These are phyloP conservation scores for Regulus satrapa DNA, from an alignment of 2,113 vertebrate genomes.

Conservation along the genomic window DNA sequence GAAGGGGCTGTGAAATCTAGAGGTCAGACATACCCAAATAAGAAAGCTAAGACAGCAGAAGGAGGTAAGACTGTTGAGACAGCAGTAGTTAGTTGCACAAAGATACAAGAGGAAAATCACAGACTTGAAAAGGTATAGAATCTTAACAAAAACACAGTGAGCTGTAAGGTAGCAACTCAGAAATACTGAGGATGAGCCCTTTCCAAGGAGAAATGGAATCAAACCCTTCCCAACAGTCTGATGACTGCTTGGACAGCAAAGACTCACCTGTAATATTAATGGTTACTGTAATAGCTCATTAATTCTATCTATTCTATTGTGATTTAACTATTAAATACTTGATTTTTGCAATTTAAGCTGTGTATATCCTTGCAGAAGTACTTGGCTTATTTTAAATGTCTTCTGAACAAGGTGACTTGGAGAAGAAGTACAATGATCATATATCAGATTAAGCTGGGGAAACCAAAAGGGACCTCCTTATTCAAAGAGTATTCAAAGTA, in stretches of 20 bases:
- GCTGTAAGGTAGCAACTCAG: background rate
- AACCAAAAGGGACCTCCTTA: background rate
- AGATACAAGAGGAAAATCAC: background rate
- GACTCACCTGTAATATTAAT: background rate
- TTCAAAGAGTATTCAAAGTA: no score
- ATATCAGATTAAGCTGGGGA: background rate
- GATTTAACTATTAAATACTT: background rate
- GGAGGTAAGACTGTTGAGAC: background rate
- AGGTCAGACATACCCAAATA: background rate
- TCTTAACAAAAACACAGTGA: background rate
- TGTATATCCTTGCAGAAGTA: background rate
- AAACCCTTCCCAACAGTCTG: background rate
- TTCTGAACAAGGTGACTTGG: background rate
- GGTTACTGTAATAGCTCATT: background rate
- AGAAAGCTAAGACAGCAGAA: background rate
- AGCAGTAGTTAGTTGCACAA: background rate
- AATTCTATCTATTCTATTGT: background rate
- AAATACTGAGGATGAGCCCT: background rate
- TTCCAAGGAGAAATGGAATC: background rate
- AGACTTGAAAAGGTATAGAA: background rate
- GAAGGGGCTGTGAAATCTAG: background rate
- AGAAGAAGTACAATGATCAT: background rate
- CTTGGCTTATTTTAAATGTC: background rate
- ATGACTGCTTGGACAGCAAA: background rate
- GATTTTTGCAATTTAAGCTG: background rate